A percentile compares a stretch with the other conserved stretches of the same genome.
Evolutionary conservation across 1,140 invertebrate species (phyloP).

Genomic region (Homalodisca vitripennis): DNA sequence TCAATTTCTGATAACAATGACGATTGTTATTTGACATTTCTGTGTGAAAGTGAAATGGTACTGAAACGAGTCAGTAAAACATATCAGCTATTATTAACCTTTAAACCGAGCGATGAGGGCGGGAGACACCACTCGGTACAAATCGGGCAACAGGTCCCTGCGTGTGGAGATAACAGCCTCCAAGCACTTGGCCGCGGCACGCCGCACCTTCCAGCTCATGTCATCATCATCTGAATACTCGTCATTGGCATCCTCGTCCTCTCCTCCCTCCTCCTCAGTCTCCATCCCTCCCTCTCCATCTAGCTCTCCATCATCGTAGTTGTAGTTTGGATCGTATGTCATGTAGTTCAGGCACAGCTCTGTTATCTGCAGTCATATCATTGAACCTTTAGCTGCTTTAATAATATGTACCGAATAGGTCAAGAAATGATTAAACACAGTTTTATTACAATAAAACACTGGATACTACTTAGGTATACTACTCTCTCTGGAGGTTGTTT

Average conservation of each 20-base stretch:
- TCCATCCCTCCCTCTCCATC: conserved; percentile 65
- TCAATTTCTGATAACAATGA: too few relatives aligned
- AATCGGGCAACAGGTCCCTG: conserved; percentile 85
- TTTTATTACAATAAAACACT: too few relatives aligned
- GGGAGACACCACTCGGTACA: conserved; percentile 87
- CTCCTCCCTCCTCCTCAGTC: conserved; percentile 69
- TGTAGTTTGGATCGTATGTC: conserved; percentile 98
- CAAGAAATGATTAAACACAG: too few relatives aligned
- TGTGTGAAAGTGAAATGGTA: too few relatives aligned
- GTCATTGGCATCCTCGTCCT: conserved; percentile 72
- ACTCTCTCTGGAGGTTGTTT: too few relatives aligned
- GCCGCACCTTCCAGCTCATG: conserved; percentile 97
- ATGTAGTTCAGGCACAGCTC: conserved; percentile 88
- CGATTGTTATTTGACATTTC: too few relatives aligned
- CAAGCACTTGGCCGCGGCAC: conserved; percentile 95
- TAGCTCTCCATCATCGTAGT: conserved; percentile 85
- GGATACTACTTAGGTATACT: too few relatives aligned
- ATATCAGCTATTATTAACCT: too few relatives aligned
- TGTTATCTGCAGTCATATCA: conserved; percentile 64
- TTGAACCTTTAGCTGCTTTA: too few relatives aligned
- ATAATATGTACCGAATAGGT: too few relatives aligned
- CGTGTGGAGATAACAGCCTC: conserved; percentile 92
- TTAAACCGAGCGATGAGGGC: conserved; percentile 90
- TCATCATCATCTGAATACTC: conserved; percentile 99
- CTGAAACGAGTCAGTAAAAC: too few relatives aligned